Base-by-base conservation (phyloP, 1,140 invertebrate genomes). In the Drosophila seguyi region DNA sequence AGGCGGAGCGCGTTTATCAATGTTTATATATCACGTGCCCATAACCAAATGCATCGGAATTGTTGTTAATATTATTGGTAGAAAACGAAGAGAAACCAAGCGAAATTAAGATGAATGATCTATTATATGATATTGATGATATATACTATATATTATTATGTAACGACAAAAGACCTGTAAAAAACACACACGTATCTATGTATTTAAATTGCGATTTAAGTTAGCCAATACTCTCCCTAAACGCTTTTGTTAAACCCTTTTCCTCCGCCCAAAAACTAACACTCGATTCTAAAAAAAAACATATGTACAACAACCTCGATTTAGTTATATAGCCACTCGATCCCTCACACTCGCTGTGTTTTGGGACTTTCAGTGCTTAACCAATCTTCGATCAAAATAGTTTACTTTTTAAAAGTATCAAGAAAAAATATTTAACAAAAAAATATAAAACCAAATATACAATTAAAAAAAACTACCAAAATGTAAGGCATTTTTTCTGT, bases 51-150 rank as follows among this genome's bases (percentile, higher is more conserved):
- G 75, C 75, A 88, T 88, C 71, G 71, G 77, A 77, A 88, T 84
- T 85, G 81, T 87, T 87, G 84, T 88, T 87, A 71, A 87, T 80
- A 84, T 84, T 80, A 88, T 84, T 84, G 76, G 84, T 85, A 86
- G 68, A 83, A 16, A 36, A 5, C 50, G 6, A 14, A 59, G 42
- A 27, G 31, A 53, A 62, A 39, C 22, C 36, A 59, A 69, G 14
- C 48, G 44, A 42, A 71, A 55, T 36, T 22, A 39, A 31, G 42
- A 27, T 18, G 47, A 68, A 81, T 74, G 62, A 77, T 77, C 42
- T 69, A 78, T 77, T 77, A 78, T 77, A 78, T 68, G 47, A 67
- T 76, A 76, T 53, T 75, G 34, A 53, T 58, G 45, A 55, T 55
- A 55, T 20, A 53, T 22, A 36, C 25, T 50, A 16, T 53, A 53